These are phyloP conservation scores for Cinclus mexicanus DNA, from an alignment of 2,113 vertebrate species.

Conservation along the genomic window DNA sequence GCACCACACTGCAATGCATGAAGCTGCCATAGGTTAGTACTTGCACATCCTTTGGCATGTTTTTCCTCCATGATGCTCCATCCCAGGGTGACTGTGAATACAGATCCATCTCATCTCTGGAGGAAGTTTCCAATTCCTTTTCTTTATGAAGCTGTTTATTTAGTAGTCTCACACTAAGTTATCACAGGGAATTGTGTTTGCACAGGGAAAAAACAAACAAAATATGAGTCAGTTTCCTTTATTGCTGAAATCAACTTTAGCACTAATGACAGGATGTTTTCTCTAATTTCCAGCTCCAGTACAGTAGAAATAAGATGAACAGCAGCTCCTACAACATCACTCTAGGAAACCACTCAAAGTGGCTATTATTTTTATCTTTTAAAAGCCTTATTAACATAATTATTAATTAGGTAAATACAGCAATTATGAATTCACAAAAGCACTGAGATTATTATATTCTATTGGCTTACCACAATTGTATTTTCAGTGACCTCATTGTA, in stretches of 20 bases:
- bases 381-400: neutral
- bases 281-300: neutral
- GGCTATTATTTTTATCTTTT: neutral
- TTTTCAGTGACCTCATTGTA: neutral
- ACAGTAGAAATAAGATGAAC: neutral
- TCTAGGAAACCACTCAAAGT: neutral
- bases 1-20: neutral
- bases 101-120: neutral
- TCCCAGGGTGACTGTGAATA: neutral
- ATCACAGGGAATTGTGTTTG: neutral
- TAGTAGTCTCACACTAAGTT: neutral
- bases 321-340: neutral
- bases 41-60: neutral
- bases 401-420: neutral
- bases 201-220: neutral
- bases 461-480: neutral
- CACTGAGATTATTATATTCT: neutral
- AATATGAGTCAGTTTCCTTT: neutral
- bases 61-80: neutral
- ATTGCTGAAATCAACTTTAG: neutral
- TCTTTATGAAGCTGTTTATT: neutral
- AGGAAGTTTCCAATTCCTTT: neutral
- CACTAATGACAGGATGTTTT: neutral
- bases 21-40: neutral
- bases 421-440: neutral